Evolutionary conservation across 2,113 vertebrate genomes (phyloP), one percentile per base, ranked within the genome.

Genomic region (Pseudois nayaur): DNA sequence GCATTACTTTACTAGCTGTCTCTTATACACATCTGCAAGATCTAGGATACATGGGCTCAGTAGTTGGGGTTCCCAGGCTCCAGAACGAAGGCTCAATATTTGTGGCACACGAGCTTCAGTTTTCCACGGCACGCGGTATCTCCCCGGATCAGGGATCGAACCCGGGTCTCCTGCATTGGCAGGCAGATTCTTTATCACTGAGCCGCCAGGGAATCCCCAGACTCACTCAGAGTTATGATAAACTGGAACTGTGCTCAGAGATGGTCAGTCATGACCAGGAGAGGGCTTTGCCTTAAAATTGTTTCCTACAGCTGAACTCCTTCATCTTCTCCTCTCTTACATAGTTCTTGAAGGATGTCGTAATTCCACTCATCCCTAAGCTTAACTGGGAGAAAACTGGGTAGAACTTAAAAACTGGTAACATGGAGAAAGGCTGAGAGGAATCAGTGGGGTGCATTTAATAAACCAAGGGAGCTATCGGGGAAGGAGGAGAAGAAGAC

Each of bases 81-180:
- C 36, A 27, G 36, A 43, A 36, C 0, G 1, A 43, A 43, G 21
- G 36, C 36, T 74, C 21, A 27, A 2, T 27, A 25, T 40, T 43
- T 40, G 67, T 74, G 36, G 67, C 36, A 13, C 36, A 13, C 0
- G 1, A 7, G 21, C 21, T 74, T 76, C 3, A 0, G 21, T 76
- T 40, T 1, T 76, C 71, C 3, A 2, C 0, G 2, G 23, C 36
- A 14, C 14, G 23, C 40, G 3, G 23, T 13, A 76, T 76, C 71
- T 76, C 29, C 36, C 36, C 12, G 0, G 71, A 76, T 43, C 36
- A 76, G 71, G 36, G 71, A 76, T 43, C 1, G 6, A 23, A 43
- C 71, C 71, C 1, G 0, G 25, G 71, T 74, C 36, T 76, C 71
- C 71, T 27, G 2, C 71, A 43, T 25, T 27, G 71, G 71, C 71